Percentiles rank a stretch among this genome's conserved stretches.
These are phyloP conservation scores for Megalurothrips usitatus DNA, from an alignment of 2,888 invertebrate species.

Conservation along the genomic window DNA sequence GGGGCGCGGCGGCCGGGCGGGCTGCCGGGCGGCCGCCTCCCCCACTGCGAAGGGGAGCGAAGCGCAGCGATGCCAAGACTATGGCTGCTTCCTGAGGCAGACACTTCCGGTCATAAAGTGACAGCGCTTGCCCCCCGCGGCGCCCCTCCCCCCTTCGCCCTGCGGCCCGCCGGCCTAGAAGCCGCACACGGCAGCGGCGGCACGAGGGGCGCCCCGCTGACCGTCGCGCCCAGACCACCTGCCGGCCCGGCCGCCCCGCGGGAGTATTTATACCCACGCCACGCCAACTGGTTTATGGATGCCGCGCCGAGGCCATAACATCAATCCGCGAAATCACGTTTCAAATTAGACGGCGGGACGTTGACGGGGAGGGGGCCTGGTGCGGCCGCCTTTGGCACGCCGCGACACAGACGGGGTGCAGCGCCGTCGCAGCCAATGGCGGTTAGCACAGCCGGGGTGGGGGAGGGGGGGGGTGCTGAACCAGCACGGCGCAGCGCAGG, in stretches of 20 bases:
- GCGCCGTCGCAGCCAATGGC: background rate
- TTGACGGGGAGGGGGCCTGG: background rate
- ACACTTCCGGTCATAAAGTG: conserved; percentile 24
- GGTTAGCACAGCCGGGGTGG: too few species aligned
- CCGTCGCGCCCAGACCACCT: too few species aligned
- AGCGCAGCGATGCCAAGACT: background rate
- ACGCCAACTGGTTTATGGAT: background rate
- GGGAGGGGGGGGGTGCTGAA: too few species aligned
- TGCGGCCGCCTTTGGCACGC: background rate
- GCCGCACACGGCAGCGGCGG: background rate
- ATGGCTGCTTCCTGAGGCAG: background rate
- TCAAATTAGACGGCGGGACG: conserved; percentile 10
- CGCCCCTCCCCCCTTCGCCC: background rate
- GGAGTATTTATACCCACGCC: conserved; percentile 17
- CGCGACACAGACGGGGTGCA: background rate
- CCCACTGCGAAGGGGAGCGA: background rate
- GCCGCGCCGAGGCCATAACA: background rate
- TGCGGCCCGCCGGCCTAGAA: background rate
- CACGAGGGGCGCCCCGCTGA: too few species aligned
- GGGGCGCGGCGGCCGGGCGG: background rate
- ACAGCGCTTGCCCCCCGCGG: background rate
- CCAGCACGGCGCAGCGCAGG: too few species aligned
- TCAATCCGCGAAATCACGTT: conserved; percentile 23
- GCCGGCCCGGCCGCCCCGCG: background rate
- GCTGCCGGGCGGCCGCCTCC: background rate